Evolutionary conservation across 2,797 vertebrate genomes (phyloP).

Genomic region (Esox masquinongy): DNA sequence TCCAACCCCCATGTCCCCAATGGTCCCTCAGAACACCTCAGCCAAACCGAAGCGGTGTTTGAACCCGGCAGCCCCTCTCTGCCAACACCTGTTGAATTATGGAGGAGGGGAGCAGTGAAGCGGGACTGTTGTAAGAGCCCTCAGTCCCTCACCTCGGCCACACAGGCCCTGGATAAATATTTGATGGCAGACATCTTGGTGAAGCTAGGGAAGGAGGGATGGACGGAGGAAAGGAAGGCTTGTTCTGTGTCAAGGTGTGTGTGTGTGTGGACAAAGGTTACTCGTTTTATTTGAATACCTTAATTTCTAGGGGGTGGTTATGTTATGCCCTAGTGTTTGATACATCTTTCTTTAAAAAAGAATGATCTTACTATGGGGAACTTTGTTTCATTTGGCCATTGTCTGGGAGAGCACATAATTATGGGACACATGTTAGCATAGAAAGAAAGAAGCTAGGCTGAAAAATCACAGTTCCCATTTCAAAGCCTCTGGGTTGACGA

Average conservation of each 20-base stretch:
- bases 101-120: slow-evolving; percentile 1
- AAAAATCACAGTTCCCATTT: slow-evolving; percentile 23
- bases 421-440: slow-evolving; percentile 15
- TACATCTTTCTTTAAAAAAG: slow-evolving; percentile 37
- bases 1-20: background rate
- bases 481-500: slow-evolving; percentile 21
- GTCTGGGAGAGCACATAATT: slow-evolving; percentile 21
- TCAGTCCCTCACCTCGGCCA: slow-evolving; percentile 25
- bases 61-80: slow-evolving; percentile 20
- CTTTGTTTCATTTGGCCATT: slow-evolving; percentile 55
- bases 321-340: slow-evolving; percentile 18
- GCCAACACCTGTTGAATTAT: slow-evolving; percentile 20
- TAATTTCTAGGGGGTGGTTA: slow-evolving; percentile 17
- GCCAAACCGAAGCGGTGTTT: background rate
- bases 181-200: slow-evolving; percentile 37
- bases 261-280: background rate
- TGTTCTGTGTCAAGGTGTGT: background rate
- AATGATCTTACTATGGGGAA: slow-evolving; percentile 43
- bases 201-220: slow-evolving; percentile 1
- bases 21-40: too few species aligned
- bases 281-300: background rate
- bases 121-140: background rate
- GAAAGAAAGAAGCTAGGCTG: background rate
- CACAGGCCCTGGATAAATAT: slow-evolving; percentile 39
- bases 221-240: background rate